Evolutionary conservation across 2,113 vertebrate species (phyloP).

Genomic region (Cynocephalus volans): DNA sequence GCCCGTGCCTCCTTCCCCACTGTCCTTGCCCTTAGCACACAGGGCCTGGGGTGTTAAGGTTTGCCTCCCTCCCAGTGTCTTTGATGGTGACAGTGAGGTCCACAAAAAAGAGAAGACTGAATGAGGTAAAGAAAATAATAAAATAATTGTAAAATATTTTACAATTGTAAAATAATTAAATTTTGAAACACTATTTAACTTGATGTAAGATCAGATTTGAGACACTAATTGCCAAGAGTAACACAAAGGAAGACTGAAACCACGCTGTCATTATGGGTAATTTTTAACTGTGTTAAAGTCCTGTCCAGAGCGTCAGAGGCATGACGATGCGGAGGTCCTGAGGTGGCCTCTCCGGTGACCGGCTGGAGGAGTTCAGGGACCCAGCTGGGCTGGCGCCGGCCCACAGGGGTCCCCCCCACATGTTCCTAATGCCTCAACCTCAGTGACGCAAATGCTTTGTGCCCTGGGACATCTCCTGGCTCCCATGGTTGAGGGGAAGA

Average conservation of each 20-base stretch:
- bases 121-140: neutral
- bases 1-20: no score
- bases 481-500: neutral
- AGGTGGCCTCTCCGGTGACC: neutral
- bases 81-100: neutral
- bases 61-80: neutral
- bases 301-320: neutral
- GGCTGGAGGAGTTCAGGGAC: neutral
- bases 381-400: no score
- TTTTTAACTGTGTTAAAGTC: neutral
- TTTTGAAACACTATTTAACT: neutral
- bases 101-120: neutral
- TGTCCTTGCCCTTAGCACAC: no score
- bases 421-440: no score
- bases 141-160: no score
- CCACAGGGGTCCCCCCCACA: no score
- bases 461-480: neutral
- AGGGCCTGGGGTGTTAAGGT: neutral
- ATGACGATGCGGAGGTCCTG: no score
- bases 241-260: neutral
- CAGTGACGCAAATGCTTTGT: accelerated
- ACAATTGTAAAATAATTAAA: neutral
- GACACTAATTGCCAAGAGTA: no score
- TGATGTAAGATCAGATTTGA: neutral
- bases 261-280: neutral